These are phyloP conservation scores for Suncus etruscus DNA, from an alignment of 2,113 vertebrate species.

Conservation along the genomic window DNA sequence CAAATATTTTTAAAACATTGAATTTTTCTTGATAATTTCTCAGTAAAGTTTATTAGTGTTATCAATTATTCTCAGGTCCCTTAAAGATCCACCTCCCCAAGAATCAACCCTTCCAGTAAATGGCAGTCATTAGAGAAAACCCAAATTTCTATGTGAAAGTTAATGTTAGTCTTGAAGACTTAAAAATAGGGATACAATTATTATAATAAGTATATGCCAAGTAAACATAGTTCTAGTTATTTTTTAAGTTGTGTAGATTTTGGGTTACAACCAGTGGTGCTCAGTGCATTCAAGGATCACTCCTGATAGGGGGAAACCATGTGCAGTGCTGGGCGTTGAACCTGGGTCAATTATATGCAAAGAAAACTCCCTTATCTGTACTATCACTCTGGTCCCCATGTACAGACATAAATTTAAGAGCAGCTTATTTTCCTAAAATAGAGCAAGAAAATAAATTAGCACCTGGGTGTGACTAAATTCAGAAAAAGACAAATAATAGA, in stretches of 20 bases:
- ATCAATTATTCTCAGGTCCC: not conserved
- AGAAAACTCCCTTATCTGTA: too few species aligned
- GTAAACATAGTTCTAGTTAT: not conserved
- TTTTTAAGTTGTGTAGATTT: not conserved
- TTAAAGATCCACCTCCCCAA: conserved; percentile 14
- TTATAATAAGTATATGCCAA: conserved; percentile 27
- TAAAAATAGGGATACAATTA: not conserved
- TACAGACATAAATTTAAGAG: conserved; percentile 8
- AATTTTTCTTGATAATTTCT: conserved; percentile 11
- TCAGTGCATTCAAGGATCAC: too few species aligned
- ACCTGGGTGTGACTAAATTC: conserved; percentile 20
- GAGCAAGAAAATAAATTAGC: not conserved
- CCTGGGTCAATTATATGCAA: too few species aligned
- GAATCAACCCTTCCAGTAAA: conserved; percentile 34
- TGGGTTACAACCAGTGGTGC: too few species aligned
- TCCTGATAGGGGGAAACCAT: too few species aligned
- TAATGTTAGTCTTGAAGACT: not conserved
- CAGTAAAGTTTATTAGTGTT: not conserved
- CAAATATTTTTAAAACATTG: not conserved
- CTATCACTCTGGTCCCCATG: too few species aligned
- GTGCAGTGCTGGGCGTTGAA: too few species aligned
- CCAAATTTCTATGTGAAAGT: conserved; percentile 25
- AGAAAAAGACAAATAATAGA: not conserved
- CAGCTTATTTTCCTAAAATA: not conserved
- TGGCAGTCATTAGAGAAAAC: not conserved